Evolutionary conservation across 2,888 invertebrate species (phyloP), one percentile per base, ranked within the genome.

Genomic region (Automeris io): DNA sequence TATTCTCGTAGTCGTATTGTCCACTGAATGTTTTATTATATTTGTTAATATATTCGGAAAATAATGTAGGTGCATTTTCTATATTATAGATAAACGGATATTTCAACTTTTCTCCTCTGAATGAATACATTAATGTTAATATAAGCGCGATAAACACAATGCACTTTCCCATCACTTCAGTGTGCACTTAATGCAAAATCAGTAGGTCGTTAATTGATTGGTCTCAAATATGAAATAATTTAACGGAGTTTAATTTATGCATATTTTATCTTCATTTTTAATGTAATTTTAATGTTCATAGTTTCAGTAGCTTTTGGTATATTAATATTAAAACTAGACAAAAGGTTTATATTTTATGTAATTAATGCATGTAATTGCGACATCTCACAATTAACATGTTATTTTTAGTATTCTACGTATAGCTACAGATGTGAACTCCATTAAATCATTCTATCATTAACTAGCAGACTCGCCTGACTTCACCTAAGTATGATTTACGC

Each of bases 1-100:
- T 61, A 2, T 47, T 40, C 11, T 56, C 39, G 46, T 72, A 74
- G 11, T 77, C 74, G 1, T 46, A 41, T 41, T 57, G 46, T 19
- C 52, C 50, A 1, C 32, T 23, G 35, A 62, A 70, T 2, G 43
- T 64, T 47, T 59, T 73, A 3, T 61, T 53, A 40, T 58, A 62
- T 43, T 56, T 60, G 16, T 42, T 50, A 16, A 54, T 33, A 18
- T 51, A 70, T 2, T 59, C 41, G 7, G 43, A 47, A 32, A 59
- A 69, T 5, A 65, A 22, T 2, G 34, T 29, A 1, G 45, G 49
- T 0, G 54, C 69, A 25, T 66, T 43, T 23, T 47, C 37, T 8
- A 69, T 34, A 38, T 63, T 42, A 24, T 54, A 67, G 22, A 55
- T 21, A 13, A 49, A 44, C 8, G 39, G 37, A 33, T 37, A 24